phyloP scores from a whole-genome alignment of 2,113 vertebrate species.

The Chaetorhynchus papuensis region DNA sequence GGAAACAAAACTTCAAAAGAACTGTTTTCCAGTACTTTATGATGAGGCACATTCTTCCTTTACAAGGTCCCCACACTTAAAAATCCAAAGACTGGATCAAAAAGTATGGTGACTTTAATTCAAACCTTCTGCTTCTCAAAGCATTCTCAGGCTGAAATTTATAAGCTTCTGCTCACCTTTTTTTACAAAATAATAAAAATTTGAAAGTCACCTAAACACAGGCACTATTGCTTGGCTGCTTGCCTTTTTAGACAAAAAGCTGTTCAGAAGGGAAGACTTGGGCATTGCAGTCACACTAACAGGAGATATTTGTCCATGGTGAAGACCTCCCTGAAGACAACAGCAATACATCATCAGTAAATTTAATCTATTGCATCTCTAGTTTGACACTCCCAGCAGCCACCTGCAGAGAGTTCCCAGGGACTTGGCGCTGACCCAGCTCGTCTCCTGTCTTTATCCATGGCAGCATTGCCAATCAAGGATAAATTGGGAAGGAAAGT shows the following conservation, averaged over 20 bases:
- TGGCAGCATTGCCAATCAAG: not conserved
- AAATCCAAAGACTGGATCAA: not conserved
- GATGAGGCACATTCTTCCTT: not conserved
- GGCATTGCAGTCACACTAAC: not conserved
- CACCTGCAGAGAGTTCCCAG: not conserved
- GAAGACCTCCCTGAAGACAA: not conserved
- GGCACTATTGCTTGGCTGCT: not conserved
- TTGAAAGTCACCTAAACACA: not conserved
- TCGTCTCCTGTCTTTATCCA: not conserved
- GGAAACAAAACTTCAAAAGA: not conserved
- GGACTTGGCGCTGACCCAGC: rapidly evolving
- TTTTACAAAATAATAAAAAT: not conserved
- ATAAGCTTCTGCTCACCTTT: not conserved
- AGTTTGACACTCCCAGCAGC: not conserved
- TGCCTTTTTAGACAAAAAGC: not conserved
- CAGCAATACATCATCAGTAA: not conserved
- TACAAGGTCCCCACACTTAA: not conserved
- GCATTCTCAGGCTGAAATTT: not conserved
- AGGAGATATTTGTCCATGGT: not conserved
- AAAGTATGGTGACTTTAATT: not conserved
- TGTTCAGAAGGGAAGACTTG: not conserved
- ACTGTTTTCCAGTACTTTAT: not conserved
- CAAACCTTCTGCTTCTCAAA: not conserved
- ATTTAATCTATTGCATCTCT: not conserved
- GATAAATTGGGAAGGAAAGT: not conserved